These are phyloP conservation scores for Punctoribates punctum DNA, from an alignment of 2,888 invertebrate species.

Conservation along the genomic window DNA sequence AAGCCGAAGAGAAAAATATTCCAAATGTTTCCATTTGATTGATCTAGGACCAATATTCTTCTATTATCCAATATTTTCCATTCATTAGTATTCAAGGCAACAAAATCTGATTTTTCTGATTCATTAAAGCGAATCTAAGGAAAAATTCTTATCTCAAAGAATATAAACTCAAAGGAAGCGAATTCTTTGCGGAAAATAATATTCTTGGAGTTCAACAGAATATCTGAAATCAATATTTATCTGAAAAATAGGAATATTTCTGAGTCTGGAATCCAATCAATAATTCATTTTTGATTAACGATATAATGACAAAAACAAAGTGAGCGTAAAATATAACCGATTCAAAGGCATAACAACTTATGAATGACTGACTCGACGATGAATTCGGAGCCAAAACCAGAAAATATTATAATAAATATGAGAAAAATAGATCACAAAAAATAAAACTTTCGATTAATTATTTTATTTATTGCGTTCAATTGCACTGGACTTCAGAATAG, in stretches of 20 bases:
- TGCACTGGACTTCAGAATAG: no score
- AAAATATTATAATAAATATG: not conserved
- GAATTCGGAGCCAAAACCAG: not conserved
- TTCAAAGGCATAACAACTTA: not conserved
- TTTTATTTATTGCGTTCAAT: not conserved
- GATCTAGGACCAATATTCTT: no score
- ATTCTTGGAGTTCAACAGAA: not conserved
- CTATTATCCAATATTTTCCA: not conserved
- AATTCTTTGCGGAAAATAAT: no score
- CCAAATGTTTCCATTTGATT: no score
- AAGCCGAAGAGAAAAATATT: no score
- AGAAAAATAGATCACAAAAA: not conserved
- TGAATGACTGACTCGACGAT: not conserved
- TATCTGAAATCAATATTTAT: not conserved
- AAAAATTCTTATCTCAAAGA: no score
- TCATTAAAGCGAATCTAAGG: not conserved
- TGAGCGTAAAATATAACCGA: constrained; percentile 13
- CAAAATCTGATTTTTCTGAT: not conserved
- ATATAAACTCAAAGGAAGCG: no score
- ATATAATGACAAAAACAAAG: constrained; percentile 31
- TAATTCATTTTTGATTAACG: constrained; percentile 30
- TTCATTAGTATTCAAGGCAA: not conserved
- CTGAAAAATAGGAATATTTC: not conserved
- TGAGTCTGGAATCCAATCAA: constrained; percentile 6
- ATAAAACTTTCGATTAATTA: constrained; percentile 8